Evolutionary conservation across 2,888 invertebrate species (phyloP).

Genomic region (Ligdia adustata): DNA sequence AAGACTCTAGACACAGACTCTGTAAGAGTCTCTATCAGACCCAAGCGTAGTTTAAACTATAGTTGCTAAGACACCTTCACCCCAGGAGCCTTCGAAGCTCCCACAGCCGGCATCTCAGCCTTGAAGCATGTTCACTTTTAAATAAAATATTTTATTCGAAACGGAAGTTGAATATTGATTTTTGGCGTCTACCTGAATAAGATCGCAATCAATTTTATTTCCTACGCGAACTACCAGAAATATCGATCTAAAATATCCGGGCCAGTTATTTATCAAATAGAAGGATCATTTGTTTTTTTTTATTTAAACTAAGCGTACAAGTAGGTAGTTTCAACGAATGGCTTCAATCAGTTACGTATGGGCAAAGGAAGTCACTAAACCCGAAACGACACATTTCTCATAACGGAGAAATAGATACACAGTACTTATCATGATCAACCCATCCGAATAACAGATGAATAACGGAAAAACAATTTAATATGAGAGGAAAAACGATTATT

Average conservation of each 20-base stretch:
- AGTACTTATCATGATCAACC: conserved; percentile 10
- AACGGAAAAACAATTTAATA: conserved; percentile 22
- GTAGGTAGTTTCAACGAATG: too few relatives aligned
- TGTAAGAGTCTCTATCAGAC: background rate
- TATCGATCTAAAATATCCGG: too few relatives aligned
- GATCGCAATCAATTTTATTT: conserved; percentile 8
- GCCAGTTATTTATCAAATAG: too few relatives aligned
- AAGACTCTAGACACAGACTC: conserved; percentile 40
- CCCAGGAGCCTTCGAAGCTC: conserved; percentile 45
- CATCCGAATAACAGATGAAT: conserved; percentile 13
- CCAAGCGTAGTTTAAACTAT: background rate
- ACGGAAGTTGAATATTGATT: conserved; percentile 51
- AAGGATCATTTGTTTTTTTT: too few relatives aligned
- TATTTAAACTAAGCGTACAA: too few relatives aligned
- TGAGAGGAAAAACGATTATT: conserved; percentile 21
- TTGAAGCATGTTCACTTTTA: conserved; percentile 45
- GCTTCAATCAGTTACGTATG: too few relatives aligned
- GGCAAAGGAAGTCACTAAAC: background rate
- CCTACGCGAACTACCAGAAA: background rate
- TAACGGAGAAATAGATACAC: conserved; percentile 1
- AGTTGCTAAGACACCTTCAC: conserved; percentile 24
- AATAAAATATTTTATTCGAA: conserved; percentile 43
- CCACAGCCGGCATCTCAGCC: conserved; percentile 41
- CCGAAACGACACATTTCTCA: background rate
- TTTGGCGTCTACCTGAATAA: conserved; percentile 28